Percentiles rank a stretch among this genome's conserved stretches.
Conservation (phyloP, 1,140 invertebrate species). For the Hyposmocoma kahamanoa region DNA sequence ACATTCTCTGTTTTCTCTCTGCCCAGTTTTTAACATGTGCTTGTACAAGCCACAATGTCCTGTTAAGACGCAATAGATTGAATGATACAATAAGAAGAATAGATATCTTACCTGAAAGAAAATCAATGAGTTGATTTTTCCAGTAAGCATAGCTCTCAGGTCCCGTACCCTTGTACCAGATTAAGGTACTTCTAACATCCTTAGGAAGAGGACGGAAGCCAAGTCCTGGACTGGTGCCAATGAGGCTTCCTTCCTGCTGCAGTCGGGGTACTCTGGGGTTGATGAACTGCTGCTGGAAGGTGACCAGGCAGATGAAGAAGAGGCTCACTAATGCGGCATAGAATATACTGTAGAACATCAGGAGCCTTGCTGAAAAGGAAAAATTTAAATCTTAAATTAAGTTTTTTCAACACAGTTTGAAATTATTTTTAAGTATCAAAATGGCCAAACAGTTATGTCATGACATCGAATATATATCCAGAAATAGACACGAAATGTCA, state of each 20-base stretch:
- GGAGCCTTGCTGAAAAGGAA: slow-evolving; percentile 77
- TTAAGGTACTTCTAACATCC: slow-evolving; percentile 93
- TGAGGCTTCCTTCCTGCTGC: slow-evolving; percentile 81
- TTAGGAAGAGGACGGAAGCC: slow-evolving; percentile 89
- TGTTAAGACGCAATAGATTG: no score
- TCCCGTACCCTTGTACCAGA: slow-evolving; percentile 90
- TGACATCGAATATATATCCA: no score
- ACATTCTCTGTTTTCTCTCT: no score
- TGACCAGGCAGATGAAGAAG: slow-evolving; percentile 89
- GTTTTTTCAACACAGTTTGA: no score
- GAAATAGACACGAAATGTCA: no score
- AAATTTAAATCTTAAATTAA: no score
- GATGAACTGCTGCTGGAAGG: slow-evolving; percentile 78
- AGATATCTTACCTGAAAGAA: slow-evolving; percentile 81
- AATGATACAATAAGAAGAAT: no score
- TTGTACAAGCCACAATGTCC: no score
- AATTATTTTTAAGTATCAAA: no score
- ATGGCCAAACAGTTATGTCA: no score
- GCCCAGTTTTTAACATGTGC: no score
- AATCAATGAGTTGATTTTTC: slow-evolving; percentile 82
- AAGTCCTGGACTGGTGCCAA: slow-evolving; percentile 88
- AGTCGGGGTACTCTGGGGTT: slow-evolving; percentile 79
- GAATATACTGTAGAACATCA: slow-evolving; percentile 91
- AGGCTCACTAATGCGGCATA: slow-evolving; percentile 84
- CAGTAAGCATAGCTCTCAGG: slow-evolving; percentile 85